phyloP scores from a whole-genome alignment of 2,113 vertebrate species.

The Alosa alosa region DNA sequence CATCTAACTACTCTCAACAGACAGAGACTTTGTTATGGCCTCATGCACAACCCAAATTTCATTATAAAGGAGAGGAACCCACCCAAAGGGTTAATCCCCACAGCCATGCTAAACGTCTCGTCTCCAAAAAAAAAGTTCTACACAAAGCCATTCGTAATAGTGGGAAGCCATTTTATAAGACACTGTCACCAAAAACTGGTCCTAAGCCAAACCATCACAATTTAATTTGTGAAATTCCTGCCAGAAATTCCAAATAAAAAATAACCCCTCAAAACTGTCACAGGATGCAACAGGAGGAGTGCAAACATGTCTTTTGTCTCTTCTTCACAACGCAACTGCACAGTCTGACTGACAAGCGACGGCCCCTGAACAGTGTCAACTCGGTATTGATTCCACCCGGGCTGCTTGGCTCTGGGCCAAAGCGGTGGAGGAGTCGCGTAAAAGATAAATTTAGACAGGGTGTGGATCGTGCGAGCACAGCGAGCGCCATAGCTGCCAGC shows the following conservation, averaged over 20 bases:
- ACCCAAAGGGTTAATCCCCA: background rate
- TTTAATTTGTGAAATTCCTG: background rate
- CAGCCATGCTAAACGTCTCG: background rate
- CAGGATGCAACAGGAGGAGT: background rate
- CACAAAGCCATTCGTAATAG: background rate
- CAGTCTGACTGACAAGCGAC: background rate
- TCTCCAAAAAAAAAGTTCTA: background rate
- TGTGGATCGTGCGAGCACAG: background rate
- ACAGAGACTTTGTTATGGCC: conserved; percentile 5
- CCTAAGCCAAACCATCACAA: background rate
- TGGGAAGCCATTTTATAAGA: background rate
- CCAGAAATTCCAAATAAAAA: too few relatives aligned
- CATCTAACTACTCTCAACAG: background rate
- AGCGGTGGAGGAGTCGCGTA: background rate
- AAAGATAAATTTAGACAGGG: conserved; percentile 7
- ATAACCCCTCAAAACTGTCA: background rate
- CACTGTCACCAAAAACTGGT: background rate
- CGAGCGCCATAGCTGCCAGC: background rate
- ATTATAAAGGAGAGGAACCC: conserved; percentile 1
- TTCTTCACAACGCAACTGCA: background rate
- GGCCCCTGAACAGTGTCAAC: background rate
- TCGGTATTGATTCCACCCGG: background rate
- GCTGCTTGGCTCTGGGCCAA: background rate
- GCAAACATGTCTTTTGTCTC: background rate
- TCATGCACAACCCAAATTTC: conserved; percentile 9